Evolutionary conservation across 2,888 invertebrate species (phyloP), one percentile per base, ranked within the genome.

Genomic region (Drosophila siamana): DNA sequence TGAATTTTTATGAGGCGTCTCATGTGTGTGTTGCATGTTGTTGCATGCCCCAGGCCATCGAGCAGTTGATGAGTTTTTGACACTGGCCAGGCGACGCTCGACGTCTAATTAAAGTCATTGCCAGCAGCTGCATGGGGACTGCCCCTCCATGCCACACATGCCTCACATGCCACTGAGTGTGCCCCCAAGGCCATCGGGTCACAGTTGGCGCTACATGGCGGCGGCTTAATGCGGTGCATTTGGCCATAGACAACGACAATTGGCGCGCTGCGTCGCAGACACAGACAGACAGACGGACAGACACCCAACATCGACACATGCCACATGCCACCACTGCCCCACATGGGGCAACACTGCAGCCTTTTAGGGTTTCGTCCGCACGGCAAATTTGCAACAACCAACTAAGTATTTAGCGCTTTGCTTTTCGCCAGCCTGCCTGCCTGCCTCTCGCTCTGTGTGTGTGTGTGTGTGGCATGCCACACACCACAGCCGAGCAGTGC

Each of bases 1-100:
- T 90, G 90, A 91, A 91, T 91, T 91, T 91, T 91, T 89, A 91
- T 90, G 86, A 90, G 87, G 85, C 70, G 50, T 19, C 54, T 43
- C 46, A 8, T 24, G 7, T 6, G 19, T 26, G 26, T 26, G 26
- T 7, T 22, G 15, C 13, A 24, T 59, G 59, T 15, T 16, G 24
- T 15, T 16, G 24, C 54, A 19, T 36, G n/a, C 9, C 66, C 33
- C 46, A 15, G 72, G 48, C 41, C 65, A 38, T 56, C 30, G 55
- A 48, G 43, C 71, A 61, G 61, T 78, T 84, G 80, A 80, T 80
- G 84, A 78, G 64, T 80, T 80, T 72, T 66, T 68, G 81, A 71
- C 74, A 74, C 71, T 51, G 69, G 52, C 47, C 38, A 13, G 44
- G 24, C 33, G 13, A 15, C 30, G 16, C 16, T 52, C 40, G 22